phyloP scores from a whole-genome alignment of 2,797 vertebrate genomes.

The Paratrypauchen microcephalus region DNA sequence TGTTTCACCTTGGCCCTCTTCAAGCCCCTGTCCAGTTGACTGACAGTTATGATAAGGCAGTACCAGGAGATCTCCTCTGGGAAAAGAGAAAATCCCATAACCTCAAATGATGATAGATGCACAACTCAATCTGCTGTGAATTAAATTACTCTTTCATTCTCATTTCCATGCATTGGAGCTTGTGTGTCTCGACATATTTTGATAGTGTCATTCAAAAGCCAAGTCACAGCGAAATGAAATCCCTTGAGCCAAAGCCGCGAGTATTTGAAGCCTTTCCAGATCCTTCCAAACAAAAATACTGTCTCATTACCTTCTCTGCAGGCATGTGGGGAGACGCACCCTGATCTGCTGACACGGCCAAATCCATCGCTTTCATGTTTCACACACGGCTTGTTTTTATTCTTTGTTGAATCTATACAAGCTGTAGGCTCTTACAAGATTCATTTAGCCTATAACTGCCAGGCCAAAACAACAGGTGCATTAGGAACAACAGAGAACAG shows the following conservation, averaged over 20 bases:
- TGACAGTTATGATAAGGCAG: conserved; percentile 13
- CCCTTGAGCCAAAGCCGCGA: conserved; percentile 30
- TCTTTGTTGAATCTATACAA: conserved; percentile 44
- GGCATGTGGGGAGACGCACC: conserved; percentile 49
- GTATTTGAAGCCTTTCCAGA: conserved; percentile 58
- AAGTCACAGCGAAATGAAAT: conserved; percentile 33
- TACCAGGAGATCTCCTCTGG: conserved; percentile 13
- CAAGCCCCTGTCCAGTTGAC: conserved; percentile 22
- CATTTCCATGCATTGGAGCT: conserved; percentile 21
- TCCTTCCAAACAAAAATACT: conserved; percentile 60
- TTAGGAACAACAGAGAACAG: conserved; percentile 26
- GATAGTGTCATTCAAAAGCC: conserved; percentile 16
- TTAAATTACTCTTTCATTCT: conserved; percentile 11
- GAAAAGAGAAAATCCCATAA: conserved; percentile 10
- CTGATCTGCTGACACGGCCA: conserved; percentile 52
- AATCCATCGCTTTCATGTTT: conserved; percentile 55
- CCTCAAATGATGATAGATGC: conserved; percentile 12
- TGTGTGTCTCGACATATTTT: conserved; percentile 26
- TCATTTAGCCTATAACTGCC: conserved; percentile 30
- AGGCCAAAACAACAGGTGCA: conserved; percentile 33
- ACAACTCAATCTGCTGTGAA: conserved; percentile 3
- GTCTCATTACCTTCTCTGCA: conserved; percentile 62
- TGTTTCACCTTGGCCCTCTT: conserved; percentile 28
- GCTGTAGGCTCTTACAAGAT: conserved; percentile 15
- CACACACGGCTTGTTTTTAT: conserved; percentile 41